Conservation (phyloP, 2,888 invertebrate genomes). For the Morinoia aosen region DNA sequence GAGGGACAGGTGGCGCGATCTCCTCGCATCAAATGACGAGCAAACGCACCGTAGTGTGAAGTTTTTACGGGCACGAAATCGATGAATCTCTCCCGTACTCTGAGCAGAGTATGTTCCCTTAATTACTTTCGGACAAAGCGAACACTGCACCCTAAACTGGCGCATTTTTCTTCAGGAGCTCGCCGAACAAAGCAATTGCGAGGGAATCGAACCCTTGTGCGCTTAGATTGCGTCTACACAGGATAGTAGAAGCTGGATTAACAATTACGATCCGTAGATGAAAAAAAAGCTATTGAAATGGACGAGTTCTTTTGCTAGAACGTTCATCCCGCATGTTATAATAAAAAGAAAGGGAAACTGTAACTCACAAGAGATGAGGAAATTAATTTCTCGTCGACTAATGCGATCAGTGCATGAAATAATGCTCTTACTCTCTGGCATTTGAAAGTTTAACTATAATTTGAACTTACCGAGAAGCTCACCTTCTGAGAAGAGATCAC, state of each 20-base stretch:
- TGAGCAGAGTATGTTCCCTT: constrained; percentile 8
- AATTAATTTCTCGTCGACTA: not conserved
- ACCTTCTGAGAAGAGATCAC: not conserved
- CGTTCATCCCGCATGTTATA: not conserved
- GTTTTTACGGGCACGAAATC: not conserved
- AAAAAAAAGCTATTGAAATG: not conserved
- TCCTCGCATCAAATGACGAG: not conserved
- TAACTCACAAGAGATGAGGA: not conserved
- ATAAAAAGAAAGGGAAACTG: not conserved
- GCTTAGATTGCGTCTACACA: not conserved
- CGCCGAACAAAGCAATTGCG: constrained; percentile 38
- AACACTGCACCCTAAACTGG: constrained; percentile 47
- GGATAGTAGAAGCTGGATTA: not conserved
- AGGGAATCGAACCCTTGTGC: constrained; percentile 29
- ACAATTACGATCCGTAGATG: not conserved
- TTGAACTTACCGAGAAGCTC: not conserved
- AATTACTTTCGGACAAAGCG: constrained; percentile 46
- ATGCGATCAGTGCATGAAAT: not conserved
- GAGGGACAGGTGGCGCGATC: not conserved
- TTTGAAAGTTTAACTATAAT: not conserved
- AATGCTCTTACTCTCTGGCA: too few species aligned
- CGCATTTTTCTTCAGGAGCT: not conserved
- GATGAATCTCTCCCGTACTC: not conserved
- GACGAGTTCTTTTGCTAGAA: not conserved
- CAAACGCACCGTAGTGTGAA: not conserved